Evolutionary conservation across 2,797 vertebrate genomes (phyloP).

Genomic region (Silurus aristotelis): DNA sequence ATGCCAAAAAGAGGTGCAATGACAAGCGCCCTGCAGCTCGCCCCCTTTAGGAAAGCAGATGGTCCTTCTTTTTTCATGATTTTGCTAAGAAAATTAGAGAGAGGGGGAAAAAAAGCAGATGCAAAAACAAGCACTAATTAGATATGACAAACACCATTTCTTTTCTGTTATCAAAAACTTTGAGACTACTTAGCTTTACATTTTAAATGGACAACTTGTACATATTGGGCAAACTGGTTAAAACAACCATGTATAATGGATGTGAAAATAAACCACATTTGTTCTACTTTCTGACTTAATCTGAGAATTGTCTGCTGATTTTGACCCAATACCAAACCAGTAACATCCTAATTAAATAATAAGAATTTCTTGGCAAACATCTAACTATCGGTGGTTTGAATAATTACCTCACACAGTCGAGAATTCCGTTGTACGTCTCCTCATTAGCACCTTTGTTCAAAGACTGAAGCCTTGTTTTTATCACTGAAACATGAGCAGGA

Average conservation of each 20-base stretch:
- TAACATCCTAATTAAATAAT: background rate
- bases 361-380: background rate
- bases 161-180: background rate
- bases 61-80: constrained; percentile 80
- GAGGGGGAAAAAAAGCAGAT: background rate
- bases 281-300: background rate
- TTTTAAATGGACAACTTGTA: too few species aligned
- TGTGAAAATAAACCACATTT: background rate
- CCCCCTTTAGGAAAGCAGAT: constrained; percentile 81
- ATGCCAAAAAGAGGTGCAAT: constrained; percentile 86
- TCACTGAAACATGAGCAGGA: constrained; percentile 65
- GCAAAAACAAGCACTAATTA: background rate
- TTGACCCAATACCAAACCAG: background rate
- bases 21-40: constrained; percentile 80
- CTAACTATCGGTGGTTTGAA: background rate
- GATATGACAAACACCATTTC: background rate
- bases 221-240: background rate
- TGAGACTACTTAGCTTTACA: background rate
- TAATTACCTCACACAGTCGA: constrained; percentile 76
- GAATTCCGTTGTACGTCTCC: constrained; percentile 77
- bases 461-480: constrained; percentile 84
- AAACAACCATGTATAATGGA: background rate
- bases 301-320: background rate
- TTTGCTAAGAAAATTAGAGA: constrained; percentile 68
- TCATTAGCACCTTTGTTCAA: constrained; percentile 79